Evolutionary conservation across 2,888 invertebrate species (phyloP).

Genomic region (Thymelicus acteon): DNA sequence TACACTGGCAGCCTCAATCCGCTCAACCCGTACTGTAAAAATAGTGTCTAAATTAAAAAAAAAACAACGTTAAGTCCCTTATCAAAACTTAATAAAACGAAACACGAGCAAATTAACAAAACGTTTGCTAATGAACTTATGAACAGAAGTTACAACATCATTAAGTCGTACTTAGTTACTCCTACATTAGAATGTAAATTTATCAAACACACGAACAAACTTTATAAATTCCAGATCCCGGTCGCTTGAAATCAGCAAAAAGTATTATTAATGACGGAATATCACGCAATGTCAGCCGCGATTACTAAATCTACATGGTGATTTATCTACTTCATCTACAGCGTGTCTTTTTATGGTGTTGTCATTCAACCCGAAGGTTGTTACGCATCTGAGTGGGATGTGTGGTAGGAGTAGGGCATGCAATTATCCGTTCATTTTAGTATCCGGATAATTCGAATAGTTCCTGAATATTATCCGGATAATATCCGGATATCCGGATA

Average conservation of each 20-base stretch:
- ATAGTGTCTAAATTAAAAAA: too few relatives aligned
- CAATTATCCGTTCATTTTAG: too few relatives aligned
- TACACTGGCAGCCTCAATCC: too few relatives aligned
- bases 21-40: too few relatives aligned
- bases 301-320: constrained; percentile 42
- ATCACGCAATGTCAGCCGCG: constrained; percentile 36
- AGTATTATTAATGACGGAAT: constrained; percentile 30
- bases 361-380: constrained; percentile 55
- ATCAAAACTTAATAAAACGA: too few relatives aligned
- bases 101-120: too few relatives aligned
- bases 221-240: constrained; percentile 20
- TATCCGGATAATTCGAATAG: too few relatives aligned
- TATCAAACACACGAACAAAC: constrained; percentile 11
- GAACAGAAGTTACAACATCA: neutral
- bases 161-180: neutral
- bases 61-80: too few relatives aligned
- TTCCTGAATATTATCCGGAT: too few relatives aligned
- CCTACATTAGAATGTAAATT: constrained; percentile 7
- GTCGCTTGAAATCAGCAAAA: constrained; percentile 24
- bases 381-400: constrained; percentile 45
- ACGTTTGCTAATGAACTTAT: neutral
- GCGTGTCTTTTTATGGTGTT: constrained; percentile 61
- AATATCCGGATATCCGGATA: too few relatives aligned
- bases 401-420: constrained; percentile 56
- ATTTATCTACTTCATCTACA: constrained; percentile 66